Percentiles rank a stretch among this genome's conserved stretches.
Evolutionary conservation across 2,113 vertebrate species (phyloP).

Genomic region (Notiomystis cincta): DNA sequence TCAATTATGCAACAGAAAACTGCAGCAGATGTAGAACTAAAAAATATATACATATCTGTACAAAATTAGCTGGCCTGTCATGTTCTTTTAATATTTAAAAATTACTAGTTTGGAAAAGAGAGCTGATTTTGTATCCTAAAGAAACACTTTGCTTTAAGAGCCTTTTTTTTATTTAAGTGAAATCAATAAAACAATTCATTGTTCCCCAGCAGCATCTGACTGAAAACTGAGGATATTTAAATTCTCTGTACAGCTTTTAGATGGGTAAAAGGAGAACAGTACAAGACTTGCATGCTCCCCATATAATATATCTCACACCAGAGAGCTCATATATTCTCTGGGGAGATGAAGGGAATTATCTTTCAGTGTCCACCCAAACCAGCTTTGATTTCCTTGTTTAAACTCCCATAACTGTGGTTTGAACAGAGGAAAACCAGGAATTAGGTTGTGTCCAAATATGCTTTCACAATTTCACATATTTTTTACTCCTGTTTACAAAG

Average conservation of each 20-base stretch:
- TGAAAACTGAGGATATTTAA: not conserved
- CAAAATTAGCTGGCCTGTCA: slow-evolving; percentile 68
- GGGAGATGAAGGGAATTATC: not conserved
- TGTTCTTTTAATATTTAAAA: slow-evolving; percentile 62
- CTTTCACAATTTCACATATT: not conserved
- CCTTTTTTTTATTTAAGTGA: not conserved
- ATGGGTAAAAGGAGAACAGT: not conserved
- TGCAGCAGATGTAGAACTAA: slow-evolving; percentile 73
- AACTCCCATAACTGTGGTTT: not conserved
- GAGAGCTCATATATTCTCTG: not conserved
- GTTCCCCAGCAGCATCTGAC: not conserved
- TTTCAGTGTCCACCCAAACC: not conserved
- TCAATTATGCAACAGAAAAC: slow-evolving; percentile 79
- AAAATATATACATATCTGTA: slow-evolving; percentile 38
- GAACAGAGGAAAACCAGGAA: not conserved
- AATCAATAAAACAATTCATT: not conserved
- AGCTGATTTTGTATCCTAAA: not conserved
- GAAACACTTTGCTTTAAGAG: not conserved
- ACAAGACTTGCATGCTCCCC: not conserved
- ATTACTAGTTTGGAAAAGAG: slow-evolving; percentile 42
- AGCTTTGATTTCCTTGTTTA: not conserved
- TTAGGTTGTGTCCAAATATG: not conserved
- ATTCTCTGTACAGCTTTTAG: not conserved
- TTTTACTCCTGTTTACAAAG: not conserved
- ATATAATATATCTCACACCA: not conserved